Evolutionary conservation across 1,140 invertebrate genomes (phyloP).

Genomic region (Liolophura sinensis): DNA sequence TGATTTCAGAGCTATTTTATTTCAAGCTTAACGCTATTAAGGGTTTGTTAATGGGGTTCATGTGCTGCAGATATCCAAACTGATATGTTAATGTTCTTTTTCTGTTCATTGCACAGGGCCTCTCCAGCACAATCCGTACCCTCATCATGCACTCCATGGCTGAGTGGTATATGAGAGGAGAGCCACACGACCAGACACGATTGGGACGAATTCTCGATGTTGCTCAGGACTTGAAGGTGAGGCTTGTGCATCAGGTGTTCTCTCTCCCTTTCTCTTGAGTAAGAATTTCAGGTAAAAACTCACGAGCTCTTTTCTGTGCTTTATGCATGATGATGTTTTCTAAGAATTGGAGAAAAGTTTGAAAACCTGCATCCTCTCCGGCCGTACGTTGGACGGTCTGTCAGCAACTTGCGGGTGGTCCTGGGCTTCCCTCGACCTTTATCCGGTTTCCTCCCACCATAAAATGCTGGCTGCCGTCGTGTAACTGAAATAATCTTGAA

Average conservation of each 20-base stretch:
- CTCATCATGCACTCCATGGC: conserved; percentile 96
- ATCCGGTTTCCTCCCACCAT: too few species aligned
- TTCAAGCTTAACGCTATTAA: conserved; percentile 54
- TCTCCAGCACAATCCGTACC: conserved; percentile 64
- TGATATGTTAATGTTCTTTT: too few species aligned
- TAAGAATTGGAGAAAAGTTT: too few species aligned
- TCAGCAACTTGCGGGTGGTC: too few species aligned
- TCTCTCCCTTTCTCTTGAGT: background rate
- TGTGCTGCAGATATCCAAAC: too few species aligned
- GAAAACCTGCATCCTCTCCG: too few species aligned
- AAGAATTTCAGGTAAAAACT: background rate
- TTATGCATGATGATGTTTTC: background rate
- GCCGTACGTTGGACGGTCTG: too few species aligned
- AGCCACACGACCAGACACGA: conserved; percentile 80
- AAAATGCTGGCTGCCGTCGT: too few species aligned
- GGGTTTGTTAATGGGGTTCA: background rate
- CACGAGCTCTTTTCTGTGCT: background rate
- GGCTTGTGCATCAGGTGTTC: background rate
- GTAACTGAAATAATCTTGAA: too few species aligned
- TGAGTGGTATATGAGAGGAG: conserved; percentile 86
- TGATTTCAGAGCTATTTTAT: too few species aligned
- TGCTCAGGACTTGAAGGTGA: conserved; percentile 92
- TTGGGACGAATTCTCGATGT: conserved; percentile 94
- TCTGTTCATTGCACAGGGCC: conserved; percentile 41
- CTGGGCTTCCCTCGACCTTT: too few species aligned